Evolutionary conservation across 2,113 vertebrate species (phyloP).

Genomic region (Antechinus stuartii): DNA sequence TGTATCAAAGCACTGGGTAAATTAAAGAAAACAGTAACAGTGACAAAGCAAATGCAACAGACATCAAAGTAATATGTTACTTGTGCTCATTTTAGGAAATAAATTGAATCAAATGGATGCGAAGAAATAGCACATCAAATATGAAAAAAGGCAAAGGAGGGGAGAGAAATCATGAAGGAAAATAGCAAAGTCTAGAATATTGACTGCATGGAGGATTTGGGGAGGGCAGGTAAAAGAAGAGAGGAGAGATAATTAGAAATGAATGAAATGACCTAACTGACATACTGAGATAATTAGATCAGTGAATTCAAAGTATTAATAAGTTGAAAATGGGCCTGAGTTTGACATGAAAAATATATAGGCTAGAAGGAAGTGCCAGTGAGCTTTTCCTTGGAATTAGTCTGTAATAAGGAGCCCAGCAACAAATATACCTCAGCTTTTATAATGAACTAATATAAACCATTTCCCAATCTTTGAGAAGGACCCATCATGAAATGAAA

Average conservation of each 20-base stretch:
- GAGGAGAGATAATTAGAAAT: background rate
- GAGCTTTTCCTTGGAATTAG: background rate
- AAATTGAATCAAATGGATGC: background rate
- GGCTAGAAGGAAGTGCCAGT: background rate
- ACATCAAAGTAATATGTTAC: background rate
- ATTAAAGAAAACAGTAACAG: conserved; percentile 17
- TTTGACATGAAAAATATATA: background rate
- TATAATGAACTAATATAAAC: background rate
- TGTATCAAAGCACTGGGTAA: background rate
- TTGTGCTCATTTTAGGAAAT: background rate
- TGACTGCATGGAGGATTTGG: background rate
- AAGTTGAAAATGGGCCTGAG: background rate
- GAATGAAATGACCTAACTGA: background rate
- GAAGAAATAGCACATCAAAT: background rate
- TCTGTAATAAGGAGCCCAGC: background rate
- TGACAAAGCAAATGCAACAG: background rate
- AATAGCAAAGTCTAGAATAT: background rate
- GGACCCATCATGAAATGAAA: background rate
- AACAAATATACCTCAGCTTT: background rate
- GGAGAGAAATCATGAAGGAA: background rate
- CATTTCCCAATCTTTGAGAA: background rate
- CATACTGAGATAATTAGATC: background rate
- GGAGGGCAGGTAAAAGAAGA: background rate
- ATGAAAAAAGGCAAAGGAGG: background rate
- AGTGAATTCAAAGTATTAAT: conserved; percentile 5